A percentile compares a stretch with the other conserved stretches of the same genome.
Evolutionary conservation across 2,113 vertebrate genomes (phyloP).

Genomic region (Eretmochelys imbricata): DNA sequence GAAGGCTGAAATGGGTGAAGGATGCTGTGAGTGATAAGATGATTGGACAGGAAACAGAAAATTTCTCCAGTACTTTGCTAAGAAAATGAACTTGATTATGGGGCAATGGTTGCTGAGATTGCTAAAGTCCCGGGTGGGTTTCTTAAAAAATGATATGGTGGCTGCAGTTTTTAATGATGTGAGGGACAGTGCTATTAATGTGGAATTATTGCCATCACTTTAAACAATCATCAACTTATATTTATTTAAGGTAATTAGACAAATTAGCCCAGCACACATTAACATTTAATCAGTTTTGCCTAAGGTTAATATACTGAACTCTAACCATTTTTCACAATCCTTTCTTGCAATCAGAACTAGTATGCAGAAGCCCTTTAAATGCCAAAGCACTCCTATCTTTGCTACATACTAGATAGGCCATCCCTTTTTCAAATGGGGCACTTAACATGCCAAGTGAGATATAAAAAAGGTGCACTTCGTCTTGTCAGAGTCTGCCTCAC

Average conservation of each 20-base stretch:
- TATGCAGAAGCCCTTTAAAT: not conserved
- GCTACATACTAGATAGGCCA: not conserved
- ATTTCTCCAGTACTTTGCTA: not conserved
- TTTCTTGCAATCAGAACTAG: not conserved
- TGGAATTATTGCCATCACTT: not conserved
- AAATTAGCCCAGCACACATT: not conserved
- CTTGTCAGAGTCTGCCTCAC: constrained; percentile 4
- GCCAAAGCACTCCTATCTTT: not conserved
- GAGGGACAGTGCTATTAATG: not conserved
- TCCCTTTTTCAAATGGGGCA: not conserved
- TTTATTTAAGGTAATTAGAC: not conserved
- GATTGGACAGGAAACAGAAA: not conserved
- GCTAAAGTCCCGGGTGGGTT: not conserved
- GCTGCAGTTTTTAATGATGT: not conserved
- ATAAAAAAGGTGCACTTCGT: not conserved
- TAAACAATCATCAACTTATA: not conserved
- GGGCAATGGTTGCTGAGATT: not conserved
- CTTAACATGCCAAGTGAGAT: not conserved
- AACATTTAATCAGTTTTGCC: not conserved
- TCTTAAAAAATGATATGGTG: not conserved
- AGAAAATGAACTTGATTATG: not conserved
- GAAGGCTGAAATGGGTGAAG: not conserved
- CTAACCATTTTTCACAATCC: not conserved
- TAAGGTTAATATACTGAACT: not conserved
- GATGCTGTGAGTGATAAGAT: not conserved